A percentile compares a stretch with the other conserved stretches of the same genome.
Conservation (phyloP, 2,797 vertebrate species). For the Anomalospiza imberbis region DNA sequence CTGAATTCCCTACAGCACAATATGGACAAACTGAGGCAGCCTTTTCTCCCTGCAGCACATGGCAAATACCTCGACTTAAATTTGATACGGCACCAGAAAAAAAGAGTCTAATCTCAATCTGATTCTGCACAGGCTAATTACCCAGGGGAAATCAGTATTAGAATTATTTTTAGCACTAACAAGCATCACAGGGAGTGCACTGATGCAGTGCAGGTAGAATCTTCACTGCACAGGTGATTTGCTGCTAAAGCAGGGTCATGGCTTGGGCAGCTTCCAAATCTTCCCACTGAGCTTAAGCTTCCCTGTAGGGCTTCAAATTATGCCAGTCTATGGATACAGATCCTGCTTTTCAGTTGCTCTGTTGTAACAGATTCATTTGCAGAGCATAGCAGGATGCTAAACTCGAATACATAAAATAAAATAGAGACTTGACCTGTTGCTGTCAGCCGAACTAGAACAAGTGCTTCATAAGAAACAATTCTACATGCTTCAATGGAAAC, state of each 20-base stretch:
- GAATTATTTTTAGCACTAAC: constrained; percentile 29
- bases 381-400: background rate
- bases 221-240: background rate
- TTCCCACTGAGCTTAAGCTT: background rate
- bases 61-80: background rate
- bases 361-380: background rate
- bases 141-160: constrained; percentile 31
- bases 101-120: background rate
- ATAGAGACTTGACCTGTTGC: background rate
- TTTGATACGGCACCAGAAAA: background rate
- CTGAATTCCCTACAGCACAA: background rate
- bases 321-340: background rate
- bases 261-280: background rate
- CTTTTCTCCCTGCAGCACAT: background rate
- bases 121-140: constrained; percentile 16
- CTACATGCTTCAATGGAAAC: background rate
- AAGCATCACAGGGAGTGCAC: background rate
- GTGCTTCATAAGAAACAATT: background rate
- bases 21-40: background rate
- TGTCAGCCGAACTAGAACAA: background rate
- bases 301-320: background rate
- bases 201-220: background rate
- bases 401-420: background rate
- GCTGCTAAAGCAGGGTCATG: background rate
- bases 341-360: background rate